Evolutionary conservation across 2,113 vertebrate genomes (phyloP), one percentile per base, ranked within the genome.

Genomic region (Thermophis baileyi): DNA sequence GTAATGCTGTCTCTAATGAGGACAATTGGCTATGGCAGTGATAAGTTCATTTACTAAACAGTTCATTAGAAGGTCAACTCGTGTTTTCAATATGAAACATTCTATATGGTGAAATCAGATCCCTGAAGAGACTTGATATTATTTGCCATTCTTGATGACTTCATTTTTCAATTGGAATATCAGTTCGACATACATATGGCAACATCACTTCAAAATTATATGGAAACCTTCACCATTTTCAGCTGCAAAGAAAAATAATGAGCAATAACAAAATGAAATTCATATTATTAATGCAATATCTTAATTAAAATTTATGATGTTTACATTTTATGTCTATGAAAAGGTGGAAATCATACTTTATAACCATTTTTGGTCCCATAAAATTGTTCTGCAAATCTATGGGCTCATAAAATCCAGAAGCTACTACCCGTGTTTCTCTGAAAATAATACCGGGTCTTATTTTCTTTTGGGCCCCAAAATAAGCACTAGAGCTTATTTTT

Each of bases 221-320:
- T 99, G 99, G 97, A 99, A 98, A 94, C 99, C 98, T 96, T 99
- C 99, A 86, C 98, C 98, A 94, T 98, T 98, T 97, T 99, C 99
- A 97, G 98, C 99, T 99, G 96, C 87, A 93, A 96, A 90, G 69
- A 81, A 87, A 90, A 85, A 88, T 27, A 69, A 85, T 86, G 18
- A 50, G 24, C 4, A 40, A 86, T 89, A 18, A 54, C 18, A 85
- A 20, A 18, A 18, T 0, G 54, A 57, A 10, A 30, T 44, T 51
- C 12, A 2, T 49, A n/a, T 1, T 49, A n/a, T 35, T 35, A 74
- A 74, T 74, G 30, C 63, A 91, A 57, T 30, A 12, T 27, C 46
- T 11, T 27, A 87, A 9, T 91, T 91, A 74, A 16, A 35, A 74
- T 18, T 35, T 35, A 74, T 69, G 12, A 69, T 69, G 63, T 74